A percentile compares a stretch with the other conserved stretches of the same genome.
Evolutionary conservation across 2,888 invertebrate species (phyloP).

Genomic region (Harmothoe impar): DNA sequence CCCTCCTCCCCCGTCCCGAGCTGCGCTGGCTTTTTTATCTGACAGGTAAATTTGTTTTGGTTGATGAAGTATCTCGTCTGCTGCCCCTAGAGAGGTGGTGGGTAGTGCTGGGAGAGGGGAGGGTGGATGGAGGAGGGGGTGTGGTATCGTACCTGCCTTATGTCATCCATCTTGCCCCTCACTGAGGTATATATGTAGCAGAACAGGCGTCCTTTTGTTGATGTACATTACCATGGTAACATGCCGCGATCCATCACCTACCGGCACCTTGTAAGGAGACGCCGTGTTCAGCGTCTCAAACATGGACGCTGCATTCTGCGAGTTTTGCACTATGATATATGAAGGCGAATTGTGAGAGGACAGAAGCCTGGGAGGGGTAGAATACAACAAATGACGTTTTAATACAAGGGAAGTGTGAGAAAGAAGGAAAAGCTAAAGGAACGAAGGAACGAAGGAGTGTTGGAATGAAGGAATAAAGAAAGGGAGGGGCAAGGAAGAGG

Average conservation of each 20-base stretch:
- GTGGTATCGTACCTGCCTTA: not conserved
- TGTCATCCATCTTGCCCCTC: not conserved
- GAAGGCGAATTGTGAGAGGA: no score
- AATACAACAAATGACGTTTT: not conserved
- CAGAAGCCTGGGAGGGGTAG: not conserved
- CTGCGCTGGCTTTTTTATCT: slow-evolving; percentile 2
- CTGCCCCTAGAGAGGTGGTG: not conserved
- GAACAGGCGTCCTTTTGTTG: not conserved
- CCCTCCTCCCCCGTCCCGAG: not conserved
- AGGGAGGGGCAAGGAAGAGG: not conserved
- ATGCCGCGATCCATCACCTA: not conserved
- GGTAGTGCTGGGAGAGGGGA: not conserved
- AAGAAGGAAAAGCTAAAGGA: no score
- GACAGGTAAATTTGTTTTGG: slow-evolving; percentile 49
- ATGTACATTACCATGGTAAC: slow-evolving; percentile 2
- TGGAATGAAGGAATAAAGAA: not conserved
- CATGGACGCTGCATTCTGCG: not conserved
- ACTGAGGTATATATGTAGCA: not conserved
- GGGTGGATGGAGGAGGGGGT: not conserved
- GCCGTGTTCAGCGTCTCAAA: not conserved
- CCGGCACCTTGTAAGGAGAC: not conserved
- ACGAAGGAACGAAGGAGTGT: not conserved
- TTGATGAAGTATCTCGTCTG: not conserved
- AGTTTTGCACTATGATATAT: no score
- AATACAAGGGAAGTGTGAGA: not conserved